Conservation (phyloP, 2,888 invertebrate species). For the Dynastes grantii region DNA sequence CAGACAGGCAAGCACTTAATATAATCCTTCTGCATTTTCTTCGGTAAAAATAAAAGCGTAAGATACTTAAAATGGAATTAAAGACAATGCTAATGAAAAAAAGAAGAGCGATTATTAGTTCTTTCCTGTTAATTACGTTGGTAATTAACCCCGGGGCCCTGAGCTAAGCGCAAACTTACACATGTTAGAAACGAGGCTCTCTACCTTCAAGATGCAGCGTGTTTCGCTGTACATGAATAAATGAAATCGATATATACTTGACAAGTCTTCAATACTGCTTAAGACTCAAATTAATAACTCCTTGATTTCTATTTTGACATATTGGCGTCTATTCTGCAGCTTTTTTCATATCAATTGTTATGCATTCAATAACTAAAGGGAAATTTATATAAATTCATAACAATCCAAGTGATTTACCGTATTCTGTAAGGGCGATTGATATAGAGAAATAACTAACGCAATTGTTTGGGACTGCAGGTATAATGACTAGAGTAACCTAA, state of each 20-base stretch:
- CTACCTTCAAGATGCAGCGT: slow-evolving; percentile 21
- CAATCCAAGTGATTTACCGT: no score
- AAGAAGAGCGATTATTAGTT: slow-evolving; percentile 59
- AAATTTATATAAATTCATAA: no score
- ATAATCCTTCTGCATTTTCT: slow-evolving; percentile 60
- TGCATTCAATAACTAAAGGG: no score
- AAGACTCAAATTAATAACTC: no score
- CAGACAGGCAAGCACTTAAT: slow-evolving; percentile 47
- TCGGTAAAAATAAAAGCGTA: slow-evolving; percentile 57
- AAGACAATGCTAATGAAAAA: slow-evolving; percentile 60
- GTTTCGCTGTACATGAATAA: neutral
- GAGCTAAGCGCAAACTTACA: slow-evolving; percentile 57
- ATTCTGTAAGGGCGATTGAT: no score
- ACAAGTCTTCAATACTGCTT: no score
- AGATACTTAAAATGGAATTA: slow-evolving; percentile 60
- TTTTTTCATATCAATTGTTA: no score
- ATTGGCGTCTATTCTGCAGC: no score
- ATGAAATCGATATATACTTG: slow-evolving; percentile 6
- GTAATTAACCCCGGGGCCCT: slow-evolving; percentile 58
- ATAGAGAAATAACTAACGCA: no score
- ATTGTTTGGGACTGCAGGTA: no score
- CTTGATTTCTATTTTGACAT: no score
- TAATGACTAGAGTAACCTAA: no score
- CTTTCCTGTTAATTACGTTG: slow-evolving; percentile 58
- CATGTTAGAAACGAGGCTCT: slow-evolving; percentile 49